phyloP scores from a whole-genome alignment of 2,113 vertebrate species.

The Prionailurus bengalensis region DNA sequence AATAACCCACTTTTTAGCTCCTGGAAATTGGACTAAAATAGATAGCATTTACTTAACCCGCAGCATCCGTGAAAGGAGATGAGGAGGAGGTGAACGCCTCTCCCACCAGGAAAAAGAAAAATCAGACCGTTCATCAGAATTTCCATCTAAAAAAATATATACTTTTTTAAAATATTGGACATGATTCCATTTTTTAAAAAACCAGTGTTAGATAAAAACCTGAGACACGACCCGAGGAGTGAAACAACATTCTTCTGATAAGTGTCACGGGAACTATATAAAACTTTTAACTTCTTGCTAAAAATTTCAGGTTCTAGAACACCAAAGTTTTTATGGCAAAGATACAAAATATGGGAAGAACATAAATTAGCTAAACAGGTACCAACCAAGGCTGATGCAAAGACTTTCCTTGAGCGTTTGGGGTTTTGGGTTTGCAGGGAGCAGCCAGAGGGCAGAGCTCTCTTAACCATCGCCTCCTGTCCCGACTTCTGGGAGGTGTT shows the following conservation, averaged over 20 bases:
- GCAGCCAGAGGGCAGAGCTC: not conserved
- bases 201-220: not conserved
- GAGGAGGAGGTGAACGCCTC: not conserved
- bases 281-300: not conserved
- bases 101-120: not conserved
- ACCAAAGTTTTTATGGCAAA: not conserved
- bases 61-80: not conserved
- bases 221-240: not conserved
- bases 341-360: not conserved
- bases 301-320: not conserved
- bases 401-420: not conserved
- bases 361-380: not conserved
- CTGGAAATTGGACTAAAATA: not conserved
- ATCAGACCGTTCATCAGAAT: not conserved
- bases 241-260: not conserved
- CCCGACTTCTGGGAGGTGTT: not conserved
- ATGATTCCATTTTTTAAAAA: not conserved
- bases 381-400: not conserved
- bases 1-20: not conserved
- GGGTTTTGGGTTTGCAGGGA: fast-evolving
- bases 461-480: fast-evolving
- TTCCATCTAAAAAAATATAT: not conserved
- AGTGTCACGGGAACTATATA: not conserved
- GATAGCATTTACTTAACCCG: not conserved
- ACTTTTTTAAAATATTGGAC: not conserved